These are phyloP conservation scores for Stenodema calcarata DNA, from an alignment of 2,888 invertebrate species.

Conservation along the genomic window DNA sequence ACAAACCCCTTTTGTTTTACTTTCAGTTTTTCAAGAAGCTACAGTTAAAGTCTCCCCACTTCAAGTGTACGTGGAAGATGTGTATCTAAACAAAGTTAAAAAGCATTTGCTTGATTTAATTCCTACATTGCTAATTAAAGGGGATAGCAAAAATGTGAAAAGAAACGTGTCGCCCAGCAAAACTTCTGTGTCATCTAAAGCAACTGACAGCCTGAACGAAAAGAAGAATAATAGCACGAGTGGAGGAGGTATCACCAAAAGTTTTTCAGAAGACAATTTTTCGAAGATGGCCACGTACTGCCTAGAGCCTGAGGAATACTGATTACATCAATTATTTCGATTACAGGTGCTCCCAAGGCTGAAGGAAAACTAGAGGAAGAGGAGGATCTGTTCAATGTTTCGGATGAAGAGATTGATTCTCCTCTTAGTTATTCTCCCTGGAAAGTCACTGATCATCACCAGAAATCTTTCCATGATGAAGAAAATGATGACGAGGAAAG, in stretches of 20 bases:
- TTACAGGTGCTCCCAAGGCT: neutral
- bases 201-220: neutral
- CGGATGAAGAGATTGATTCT: constrained; percentile 28
- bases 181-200: neutral
- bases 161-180: constrained; percentile 15
- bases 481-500: constrained; percentile 17
- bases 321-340: neutral
- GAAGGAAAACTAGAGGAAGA: constrained; percentile 28
- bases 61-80: constrained; percentile 78
- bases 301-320: neutral
- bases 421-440: constrained; percentile 35
- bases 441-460: constrained; percentile 1
- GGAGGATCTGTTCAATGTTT: constrained; percentile 29
- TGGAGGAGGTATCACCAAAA: neutral
- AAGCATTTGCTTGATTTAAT: constrained; percentile 67
- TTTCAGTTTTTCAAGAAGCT: constrained; percentile 67
- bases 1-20: constrained; percentile 56
- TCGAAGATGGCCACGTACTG: neutral
- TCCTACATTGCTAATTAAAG: constrained; percentile 61
- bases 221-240: neutral
- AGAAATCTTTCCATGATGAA: neutral
- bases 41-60: constrained; percentile 70
- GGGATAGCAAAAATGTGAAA: constrained; percentile 15
- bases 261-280: neutral
- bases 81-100: constrained; percentile 71